phyloP scores from a whole-genome alignment of 2,888 invertebrate species.

The Caenorhabditis parvicauda region DNA sequence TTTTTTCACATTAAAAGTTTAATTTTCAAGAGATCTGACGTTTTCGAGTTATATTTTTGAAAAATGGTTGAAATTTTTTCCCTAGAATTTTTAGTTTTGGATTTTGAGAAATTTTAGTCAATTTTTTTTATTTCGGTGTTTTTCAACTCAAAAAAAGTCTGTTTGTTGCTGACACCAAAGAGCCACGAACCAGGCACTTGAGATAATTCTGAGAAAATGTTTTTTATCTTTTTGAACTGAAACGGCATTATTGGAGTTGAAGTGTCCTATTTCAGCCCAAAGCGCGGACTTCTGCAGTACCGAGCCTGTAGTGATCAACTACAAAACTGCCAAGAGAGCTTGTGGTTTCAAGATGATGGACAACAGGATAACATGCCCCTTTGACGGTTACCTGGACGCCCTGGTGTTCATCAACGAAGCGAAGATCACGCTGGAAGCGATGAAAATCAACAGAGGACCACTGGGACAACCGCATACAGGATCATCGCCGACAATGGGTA shows the following conservation, averaged over 20 bases:
- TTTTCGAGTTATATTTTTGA: too few species aligned
- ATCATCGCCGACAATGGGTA: too few species aligned
- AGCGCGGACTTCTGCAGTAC: background rate
- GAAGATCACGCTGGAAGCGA: slow-evolving; percentile 11
- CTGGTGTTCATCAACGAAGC: slow-evolving; percentile 21
- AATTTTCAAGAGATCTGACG: too few species aligned
- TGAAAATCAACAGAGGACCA: slow-evolving; percentile 7
- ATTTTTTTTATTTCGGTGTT: too few species aligned
- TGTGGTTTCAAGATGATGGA: slow-evolving; percentile 18
- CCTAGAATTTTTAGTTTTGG: too few species aligned
- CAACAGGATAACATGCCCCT: slow-evolving; percentile 25
- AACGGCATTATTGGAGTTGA: background rate
- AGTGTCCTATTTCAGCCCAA: background rate
- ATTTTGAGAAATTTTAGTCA: too few species aligned
- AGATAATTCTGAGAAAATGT: too few species aligned
- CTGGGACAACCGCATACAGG: background rate
- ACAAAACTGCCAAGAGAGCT: slow-evolving; percentile 13
- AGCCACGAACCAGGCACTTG: too few species aligned
- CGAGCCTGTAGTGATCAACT: slow-evolving; percentile 10
- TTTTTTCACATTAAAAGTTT: background rate
- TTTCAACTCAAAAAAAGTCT: too few species aligned
- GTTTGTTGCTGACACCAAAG: too few species aligned
- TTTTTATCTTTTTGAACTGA: too few species aligned
- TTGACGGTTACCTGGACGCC: slow-evolving; percentile 35
- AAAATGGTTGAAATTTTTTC: too few species aligned